Conservation (phyloP, 2,888 invertebrate species). For the Halictus quadricinctus region DNA sequence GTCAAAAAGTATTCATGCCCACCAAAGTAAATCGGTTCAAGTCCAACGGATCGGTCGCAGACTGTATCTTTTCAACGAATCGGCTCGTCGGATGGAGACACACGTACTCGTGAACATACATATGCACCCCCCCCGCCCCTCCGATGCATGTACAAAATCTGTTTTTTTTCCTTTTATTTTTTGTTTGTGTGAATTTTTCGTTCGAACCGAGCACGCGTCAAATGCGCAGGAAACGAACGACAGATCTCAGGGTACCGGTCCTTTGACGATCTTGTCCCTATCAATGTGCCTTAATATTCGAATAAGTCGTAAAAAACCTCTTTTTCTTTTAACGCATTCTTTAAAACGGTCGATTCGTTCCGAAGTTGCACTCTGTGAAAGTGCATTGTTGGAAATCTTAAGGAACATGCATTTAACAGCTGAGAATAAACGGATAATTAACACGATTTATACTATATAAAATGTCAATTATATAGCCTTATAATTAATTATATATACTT, state of each 20-base stretch:
- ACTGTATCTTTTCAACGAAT: slow-evolving; percentile 17
- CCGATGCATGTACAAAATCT: slow-evolving; percentile 20
- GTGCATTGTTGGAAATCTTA: neutral
- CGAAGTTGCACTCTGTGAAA: neutral
- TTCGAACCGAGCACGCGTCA: slow-evolving; percentile 40
- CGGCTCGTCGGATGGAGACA: slow-evolving; percentile 5
- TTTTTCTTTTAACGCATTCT: neutral
- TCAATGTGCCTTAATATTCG: neutral
- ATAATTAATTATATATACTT: slow-evolving; percentile 8
- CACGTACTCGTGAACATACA: neutral
- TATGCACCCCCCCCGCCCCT: neutral
- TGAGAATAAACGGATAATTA: neutral
- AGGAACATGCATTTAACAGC: neutral
- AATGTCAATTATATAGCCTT: slow-evolving; percentile 41
- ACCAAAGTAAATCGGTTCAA: slow-evolving; percentile 54
- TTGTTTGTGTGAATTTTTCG: slow-evolving; percentile 27
- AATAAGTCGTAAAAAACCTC: neutral
- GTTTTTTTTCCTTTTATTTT: neutral
- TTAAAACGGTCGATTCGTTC: neutral
- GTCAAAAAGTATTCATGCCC: slow-evolving; percentile 67
- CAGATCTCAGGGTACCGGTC: slow-evolving; percentile 25
- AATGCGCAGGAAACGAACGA: slow-evolving; percentile 46
- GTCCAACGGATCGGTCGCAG: slow-evolving; percentile 13
- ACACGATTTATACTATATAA: slow-evolving; percentile 2
- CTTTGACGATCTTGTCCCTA: neutral